Conservation (phyloP, 2,888 invertebrate genomes). For the Cynaeus angustus region DNA sequence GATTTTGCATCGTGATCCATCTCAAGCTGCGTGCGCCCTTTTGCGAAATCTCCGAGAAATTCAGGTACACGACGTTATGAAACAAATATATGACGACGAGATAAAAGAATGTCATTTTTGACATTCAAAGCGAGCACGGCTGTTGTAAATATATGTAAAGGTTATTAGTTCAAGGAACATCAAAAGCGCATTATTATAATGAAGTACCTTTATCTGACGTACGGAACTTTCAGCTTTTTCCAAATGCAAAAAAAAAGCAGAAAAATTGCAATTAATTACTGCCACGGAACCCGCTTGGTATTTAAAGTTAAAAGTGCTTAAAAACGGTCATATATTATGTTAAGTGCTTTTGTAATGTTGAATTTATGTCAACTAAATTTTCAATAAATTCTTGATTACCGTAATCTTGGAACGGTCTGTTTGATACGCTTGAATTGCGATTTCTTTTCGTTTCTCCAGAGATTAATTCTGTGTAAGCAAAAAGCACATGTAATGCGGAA, state of each 20-base stretch:
- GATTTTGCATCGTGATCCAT: no score
- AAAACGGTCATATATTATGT: constrained; percentile 37
- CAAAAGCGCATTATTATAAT: constrained; percentile 42
- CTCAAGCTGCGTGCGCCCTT: no score
- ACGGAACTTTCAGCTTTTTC: constrained; percentile 21
- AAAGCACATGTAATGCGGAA: constrained; percentile 20
- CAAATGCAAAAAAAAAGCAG: neutral
- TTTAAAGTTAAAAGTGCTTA: constrained; percentile 37
- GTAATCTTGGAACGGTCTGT: constrained; percentile 31
- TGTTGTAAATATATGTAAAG: constrained; percentile 22
- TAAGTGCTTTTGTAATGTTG: constrained; percentile 46
- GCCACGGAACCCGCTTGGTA: constrained; percentile 24
- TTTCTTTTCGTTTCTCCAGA: constrained; percentile 19
- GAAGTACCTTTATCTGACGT: constrained; percentile 31
- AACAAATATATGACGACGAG: constrained; percentile 18
- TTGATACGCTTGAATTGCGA: constrained; percentile 39
- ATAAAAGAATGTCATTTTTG: constrained; percentile 40
- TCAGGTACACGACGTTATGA: constrained; percentile 2
- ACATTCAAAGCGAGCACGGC: constrained; percentile 12
- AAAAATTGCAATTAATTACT: constrained; percentile 34
- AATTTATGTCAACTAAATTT: constrained; percentile 46
- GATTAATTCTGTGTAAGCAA: constrained; percentile 14
- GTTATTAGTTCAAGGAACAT: constrained; percentile 42
- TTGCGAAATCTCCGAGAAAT: constrained; percentile 2
- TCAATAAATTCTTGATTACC: constrained; percentile 44